Conservation (phyloP, 2,113 vertebrate genomes). For the Nibea albiflora region DNA sequence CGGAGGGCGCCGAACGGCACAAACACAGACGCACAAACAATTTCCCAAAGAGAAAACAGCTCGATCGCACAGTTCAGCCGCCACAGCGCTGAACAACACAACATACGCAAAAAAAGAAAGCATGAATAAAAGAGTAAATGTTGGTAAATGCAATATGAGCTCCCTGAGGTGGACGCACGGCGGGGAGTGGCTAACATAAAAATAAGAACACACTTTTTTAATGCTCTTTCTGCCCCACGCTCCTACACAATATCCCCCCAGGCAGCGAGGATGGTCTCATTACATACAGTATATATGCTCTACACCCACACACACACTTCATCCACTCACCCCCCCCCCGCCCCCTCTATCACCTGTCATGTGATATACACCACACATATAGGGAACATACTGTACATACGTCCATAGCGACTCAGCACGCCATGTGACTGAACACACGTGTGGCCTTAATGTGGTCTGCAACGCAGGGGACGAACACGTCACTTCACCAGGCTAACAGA, state of each 20-base stretch:
- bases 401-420: conserved; percentile 13
- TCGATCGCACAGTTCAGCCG: conserved; percentile 22
- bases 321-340: conserved; percentile 12
- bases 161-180: conserved; percentile 39
- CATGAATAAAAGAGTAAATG: too few relatives aligned
- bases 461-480: not conserved
- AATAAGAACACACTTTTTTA: not conserved
- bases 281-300: conserved; percentile 28
- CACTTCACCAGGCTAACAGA: not conserved
- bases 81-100: conserved; percentile 16
- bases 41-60: conserved; percentile 24
- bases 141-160: not conserved
- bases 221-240: conserved; percentile 36
- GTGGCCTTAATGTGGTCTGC: not conserved
- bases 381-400: conserved; percentile 10
- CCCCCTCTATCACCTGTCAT: conserved; percentile 30
- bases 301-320: conserved; percentile 25
- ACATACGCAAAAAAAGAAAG: not conserved
- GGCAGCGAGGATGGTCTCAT: conserved; percentile 43
- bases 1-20: not conserved
- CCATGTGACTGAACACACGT: not conserved
- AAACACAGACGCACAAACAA: conserved; percentile 2
- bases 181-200: conserved; percentile 12
- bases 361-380: conserved; percentile 19
- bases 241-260: conserved; percentile 22